phyloP scores from a whole-genome alignment of 2,113 vertebrate genomes.

The Stegastes partitus region DNA sequence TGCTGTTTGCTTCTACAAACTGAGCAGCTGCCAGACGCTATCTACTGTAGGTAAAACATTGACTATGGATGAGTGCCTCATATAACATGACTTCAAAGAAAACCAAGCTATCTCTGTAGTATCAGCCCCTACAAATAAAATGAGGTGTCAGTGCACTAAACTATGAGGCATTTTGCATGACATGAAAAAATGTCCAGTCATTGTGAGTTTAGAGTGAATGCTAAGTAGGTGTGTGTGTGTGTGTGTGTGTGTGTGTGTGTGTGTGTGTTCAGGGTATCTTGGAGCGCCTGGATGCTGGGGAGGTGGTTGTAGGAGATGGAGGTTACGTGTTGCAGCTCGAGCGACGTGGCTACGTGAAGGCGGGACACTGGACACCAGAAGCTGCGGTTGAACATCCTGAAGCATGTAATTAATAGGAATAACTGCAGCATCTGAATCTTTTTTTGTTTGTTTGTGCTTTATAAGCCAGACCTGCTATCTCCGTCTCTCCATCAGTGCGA shows the following conservation, averaged over 20 bases:
- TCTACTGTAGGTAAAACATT: too few species aligned
- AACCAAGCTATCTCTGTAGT: too few species aligned
- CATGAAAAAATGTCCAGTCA: too few species aligned
- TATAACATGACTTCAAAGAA: too few species aligned
- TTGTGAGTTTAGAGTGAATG: too few species aligned
- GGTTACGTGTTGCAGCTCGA: conserved; percentile 92
- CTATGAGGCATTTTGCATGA: too few species aligned
- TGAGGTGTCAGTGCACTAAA: too few species aligned
- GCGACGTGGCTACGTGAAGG: conserved; percentile 91
- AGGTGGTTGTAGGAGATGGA: conserved; percentile 91
- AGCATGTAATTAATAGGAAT: conserved; percentile 81
- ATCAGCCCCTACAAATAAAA: too few species aligned
- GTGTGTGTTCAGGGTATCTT: conserved; percentile 85
- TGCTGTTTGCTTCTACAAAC: too few species aligned
- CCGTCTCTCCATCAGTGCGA: conserved; percentile 79
- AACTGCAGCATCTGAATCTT: neutral
- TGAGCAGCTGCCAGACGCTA: too few species aligned
- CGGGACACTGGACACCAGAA: conserved; percentile 92
- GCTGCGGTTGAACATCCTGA: conserved; percentile 91
- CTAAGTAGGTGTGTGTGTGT: too few species aligned
- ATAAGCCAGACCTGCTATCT: neutral
- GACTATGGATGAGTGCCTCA: too few species aligned
- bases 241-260: conserved; percentile 12
- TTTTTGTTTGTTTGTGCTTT: neutral
- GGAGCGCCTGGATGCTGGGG: conserved; percentile 88